Conservation (phyloP, 2,797 vertebrate species). For the Craterocephalus amniculus region DNA sequence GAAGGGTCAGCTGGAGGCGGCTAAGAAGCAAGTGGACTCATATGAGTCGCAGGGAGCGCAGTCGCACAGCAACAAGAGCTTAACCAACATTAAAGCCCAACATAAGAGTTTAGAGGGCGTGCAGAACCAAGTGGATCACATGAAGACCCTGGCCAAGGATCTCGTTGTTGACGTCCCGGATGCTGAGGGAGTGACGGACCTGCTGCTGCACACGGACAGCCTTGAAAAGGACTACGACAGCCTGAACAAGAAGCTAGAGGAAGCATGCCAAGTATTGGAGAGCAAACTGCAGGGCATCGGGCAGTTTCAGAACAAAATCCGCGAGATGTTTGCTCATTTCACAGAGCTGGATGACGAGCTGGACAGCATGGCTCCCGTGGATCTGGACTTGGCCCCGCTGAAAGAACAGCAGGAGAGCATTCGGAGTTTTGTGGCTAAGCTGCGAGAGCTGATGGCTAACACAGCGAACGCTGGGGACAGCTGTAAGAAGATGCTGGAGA, state of each 20-base stretch:
- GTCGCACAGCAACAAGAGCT: constrained; percentile 90
- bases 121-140: constrained; percentile 86
- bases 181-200: constrained; percentile 88
- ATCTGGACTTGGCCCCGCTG: constrained; percentile 83
- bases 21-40: constrained; percentile 87
- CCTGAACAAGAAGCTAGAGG: constrained; percentile 86
- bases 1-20: constrained; percentile 85
- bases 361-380: constrained; percentile 91
- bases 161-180: constrained; percentile 89
- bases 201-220: constrained; percentile 88
- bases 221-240: constrained; percentile 85
- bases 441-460: constrained; percentile 88
- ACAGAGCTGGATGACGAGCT: constrained; percentile 96
- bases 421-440: constrained; percentile 85
- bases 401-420: constrained; percentile 86
- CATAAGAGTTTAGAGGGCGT: constrained; percentile 89
- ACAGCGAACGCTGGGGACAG: constrained; percentile 88
- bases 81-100: constrained; percentile 93
- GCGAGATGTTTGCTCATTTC: constrained; percentile 95
- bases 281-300: constrained; percentile 96
- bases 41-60: constrained; percentile 88
- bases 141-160: constrained; percentile 87
- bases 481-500: constrained; percentile 93
- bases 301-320: constrained; percentile 95
- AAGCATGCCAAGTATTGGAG: constrained; percentile 90